Conservation (phyloP, 1,140 invertebrate genomes). For the Trichonephila clavipes region DNA sequence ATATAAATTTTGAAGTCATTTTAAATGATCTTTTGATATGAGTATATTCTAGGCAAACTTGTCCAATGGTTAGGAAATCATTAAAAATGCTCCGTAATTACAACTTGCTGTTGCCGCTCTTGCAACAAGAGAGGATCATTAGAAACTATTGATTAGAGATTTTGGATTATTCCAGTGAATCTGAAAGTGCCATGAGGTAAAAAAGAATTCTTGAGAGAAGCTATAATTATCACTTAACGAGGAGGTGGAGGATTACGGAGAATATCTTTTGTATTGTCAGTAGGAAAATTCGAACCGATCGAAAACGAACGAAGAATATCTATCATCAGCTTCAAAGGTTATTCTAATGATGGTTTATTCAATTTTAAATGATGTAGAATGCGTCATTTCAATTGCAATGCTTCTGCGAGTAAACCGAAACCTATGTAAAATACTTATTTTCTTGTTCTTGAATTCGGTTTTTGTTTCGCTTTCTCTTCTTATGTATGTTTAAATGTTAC, state of each 20-base stretch:
- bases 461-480: no score
- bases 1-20: constrained; percentile 32
- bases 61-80: constrained; percentile 44
- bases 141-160: constrained; percentile 55
- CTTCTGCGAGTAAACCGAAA: no score
- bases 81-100: constrained; percentile 41
- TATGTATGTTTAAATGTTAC: no score
- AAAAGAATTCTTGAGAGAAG: constrained; percentile 42
- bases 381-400: background rate
- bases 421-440: no score
- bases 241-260: constrained; percentile 29
- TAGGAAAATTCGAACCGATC: background rate
- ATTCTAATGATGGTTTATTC: no score
- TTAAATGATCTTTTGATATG: constrained; percentile 31
- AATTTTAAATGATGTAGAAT: background rate
- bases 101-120: constrained; percentile 50
- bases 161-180: constrained; percentile 41
- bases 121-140: constrained; percentile 53
- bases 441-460: no score
- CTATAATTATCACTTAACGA: constrained; percentile 58
- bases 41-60: constrained; percentile 18
- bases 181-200: constrained; percentile 22
- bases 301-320: constrained; percentile 15
- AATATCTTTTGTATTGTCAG: constrained; percentile 32
- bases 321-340: background rate